Evolutionary conservation across 2,888 invertebrate species (phyloP).

Genomic region (Drosophila borealis): DNA sequence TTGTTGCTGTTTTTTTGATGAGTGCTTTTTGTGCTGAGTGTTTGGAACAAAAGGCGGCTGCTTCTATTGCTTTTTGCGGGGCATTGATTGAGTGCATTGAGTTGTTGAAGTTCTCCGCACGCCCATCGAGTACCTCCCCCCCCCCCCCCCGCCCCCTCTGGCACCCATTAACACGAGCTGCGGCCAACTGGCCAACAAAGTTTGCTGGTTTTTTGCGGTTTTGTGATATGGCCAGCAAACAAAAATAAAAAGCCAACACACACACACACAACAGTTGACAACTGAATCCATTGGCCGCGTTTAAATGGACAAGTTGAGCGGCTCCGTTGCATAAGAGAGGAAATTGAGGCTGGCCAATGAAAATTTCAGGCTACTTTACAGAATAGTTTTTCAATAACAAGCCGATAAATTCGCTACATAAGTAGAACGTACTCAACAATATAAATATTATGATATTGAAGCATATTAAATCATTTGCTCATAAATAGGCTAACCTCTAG

Average conservation of each 20-base stretch:
- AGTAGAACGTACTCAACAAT: background rate
- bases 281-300: conserved; percentile 59
- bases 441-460: background rate
- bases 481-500: too few relatives aligned
- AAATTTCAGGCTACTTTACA: background rate
- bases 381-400: background rate
- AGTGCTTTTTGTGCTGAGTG: conserved; percentile 72
- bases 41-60: conserved; percentile 68
- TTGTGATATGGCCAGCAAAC: conserved; percentile 61
- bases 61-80: conserved; percentile 46
- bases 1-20: conserved; percentile 57
- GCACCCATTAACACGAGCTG: background rate
- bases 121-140: too few relatives aligned
- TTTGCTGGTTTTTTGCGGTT: conserved; percentile 69
- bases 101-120: conserved; percentile 62
- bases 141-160: too few relatives aligned
- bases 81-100: conserved; percentile 79
- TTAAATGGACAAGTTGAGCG: conserved; percentile 55
- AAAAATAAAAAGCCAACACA: conserved; percentile 22
- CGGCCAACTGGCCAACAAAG: conserved; percentile 45
- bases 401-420: background rate
- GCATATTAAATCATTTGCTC: background rate
- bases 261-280: conserved; percentile 61
- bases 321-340: conserved; percentile 9
- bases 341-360: background rate